phyloP scores from a whole-genome alignment of 2,888 invertebrate genomes.

The Mongoloraphidia duomilia region DNA sequence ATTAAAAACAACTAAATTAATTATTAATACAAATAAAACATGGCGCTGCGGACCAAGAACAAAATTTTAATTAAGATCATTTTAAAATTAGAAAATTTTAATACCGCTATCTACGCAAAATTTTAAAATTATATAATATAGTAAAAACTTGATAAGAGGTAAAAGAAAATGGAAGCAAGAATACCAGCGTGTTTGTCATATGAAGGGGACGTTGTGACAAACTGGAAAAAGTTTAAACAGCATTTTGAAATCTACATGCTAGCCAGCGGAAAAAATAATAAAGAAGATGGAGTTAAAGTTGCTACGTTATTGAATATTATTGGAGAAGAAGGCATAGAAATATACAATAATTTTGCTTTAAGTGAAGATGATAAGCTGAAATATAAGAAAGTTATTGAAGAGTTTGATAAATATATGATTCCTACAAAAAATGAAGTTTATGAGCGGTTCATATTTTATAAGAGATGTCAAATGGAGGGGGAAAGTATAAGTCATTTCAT shows the following conservation, averaged over 20 bases:
- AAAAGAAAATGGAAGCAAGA: slow-evolving; percentile 2
- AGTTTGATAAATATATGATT: slow-evolving; percentile 13
- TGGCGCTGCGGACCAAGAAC: too few species aligned
- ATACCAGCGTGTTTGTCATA: slow-evolving; percentile 6
- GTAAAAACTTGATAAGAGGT: too few species aligned
- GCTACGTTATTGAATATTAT: slow-evolving; percentile 16
- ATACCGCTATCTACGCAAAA: too few species aligned
- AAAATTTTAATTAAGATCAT: too few species aligned
- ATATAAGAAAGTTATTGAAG: slow-evolving; percentile 11
- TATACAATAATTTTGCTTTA: slow-evolving; percentile 16
- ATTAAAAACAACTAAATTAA: too few species aligned
- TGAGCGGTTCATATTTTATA: slow-evolving; percentile 7
- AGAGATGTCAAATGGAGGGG: not conserved
- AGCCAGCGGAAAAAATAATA: slow-evolving; percentile 13
- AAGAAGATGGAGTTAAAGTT: slow-evolving; percentile 12
- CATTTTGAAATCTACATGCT: slow-evolving; percentile 14
- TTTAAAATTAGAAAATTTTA: too few species aligned
- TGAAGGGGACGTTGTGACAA: slow-evolving; percentile 10
- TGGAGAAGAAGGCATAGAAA: slow-evolving; percentile 16
- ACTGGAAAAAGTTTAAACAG: slow-evolving; percentile 15
- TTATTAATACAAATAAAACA: too few species aligned
- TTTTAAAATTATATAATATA: too few species aligned
- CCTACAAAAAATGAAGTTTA: slow-evolving; percentile 10
- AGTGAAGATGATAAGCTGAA: slow-evolving; percentile 11
- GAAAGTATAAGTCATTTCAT: slow-evolving; percentile 3